Percentiles rank a stretch among this genome's conserved stretches.
phyloP scores from a whole-genome alignment of 2,797 vertebrate genomes.

The Acridotheres tristis region DNA sequence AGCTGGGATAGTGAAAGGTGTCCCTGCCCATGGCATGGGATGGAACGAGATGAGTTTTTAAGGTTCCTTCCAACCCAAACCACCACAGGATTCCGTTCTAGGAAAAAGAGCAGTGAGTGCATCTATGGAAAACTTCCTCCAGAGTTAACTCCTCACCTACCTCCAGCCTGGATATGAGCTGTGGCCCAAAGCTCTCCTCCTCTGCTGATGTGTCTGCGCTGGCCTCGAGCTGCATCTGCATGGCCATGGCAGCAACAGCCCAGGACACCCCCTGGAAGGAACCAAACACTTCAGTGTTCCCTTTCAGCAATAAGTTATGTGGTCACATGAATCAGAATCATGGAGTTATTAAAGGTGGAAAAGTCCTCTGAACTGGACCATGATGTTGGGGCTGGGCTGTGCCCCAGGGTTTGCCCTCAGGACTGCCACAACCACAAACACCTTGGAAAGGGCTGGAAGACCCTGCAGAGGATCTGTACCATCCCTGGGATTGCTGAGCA shows the following conservation, averaged over 20 bases:
- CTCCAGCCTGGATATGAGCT: conserved; percentile 89
- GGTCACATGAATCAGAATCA: neutral
- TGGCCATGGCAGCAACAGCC: conserved; percentile 79
- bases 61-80: neutral
- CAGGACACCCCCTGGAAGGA: neutral
- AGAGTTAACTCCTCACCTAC: conserved; percentile 59
- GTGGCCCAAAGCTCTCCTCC: conserved; percentile 92
- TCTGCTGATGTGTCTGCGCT: conserved; percentile 82
- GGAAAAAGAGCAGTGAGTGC: rapidly evolving
- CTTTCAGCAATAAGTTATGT: neutral
- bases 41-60: neutral
- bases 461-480: neutral
- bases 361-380: neutral
- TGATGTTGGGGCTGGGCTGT: neutral
- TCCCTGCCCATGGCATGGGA: neutral
- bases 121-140: neutral
- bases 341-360: too few species aligned
- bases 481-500: neutral
- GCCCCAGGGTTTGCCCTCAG: neutral
- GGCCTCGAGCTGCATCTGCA: conserved; percentile 80
- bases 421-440: neutral
- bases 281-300: neutral
- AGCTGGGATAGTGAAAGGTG: neutral
- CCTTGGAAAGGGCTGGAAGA: neutral
- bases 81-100: neutral